Evolutionary conservation across 1,140 invertebrate species (phyloP).

Genomic region (Megathymus violae): DNA sequence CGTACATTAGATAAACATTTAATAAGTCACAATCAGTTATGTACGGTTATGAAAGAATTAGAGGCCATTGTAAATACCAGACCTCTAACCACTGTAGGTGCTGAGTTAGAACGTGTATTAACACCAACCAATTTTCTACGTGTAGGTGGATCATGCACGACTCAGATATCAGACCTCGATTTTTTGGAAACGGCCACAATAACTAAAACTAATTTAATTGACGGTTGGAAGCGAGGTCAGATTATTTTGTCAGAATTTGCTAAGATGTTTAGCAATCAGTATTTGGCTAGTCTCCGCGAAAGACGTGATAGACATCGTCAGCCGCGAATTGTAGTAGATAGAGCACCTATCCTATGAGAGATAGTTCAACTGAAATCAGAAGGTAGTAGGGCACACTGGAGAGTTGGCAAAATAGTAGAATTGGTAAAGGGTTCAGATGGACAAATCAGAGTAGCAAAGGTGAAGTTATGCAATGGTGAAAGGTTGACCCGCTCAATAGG

Average conservation of each 20-base stretch:
- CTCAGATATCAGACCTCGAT: conserved; percentile 19
- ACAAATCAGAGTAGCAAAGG: background rate
- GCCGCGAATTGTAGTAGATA: conserved; percentile 23
- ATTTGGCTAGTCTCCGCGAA: conserved; percentile 26
- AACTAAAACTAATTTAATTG: conserved; percentile 26
- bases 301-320: conserved; percentile 13
- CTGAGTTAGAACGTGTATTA: conserved; percentile 20
- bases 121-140: conserved; percentile 20
- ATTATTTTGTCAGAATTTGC: conserved; percentile 1
- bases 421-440: background rate
- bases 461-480: conserved; percentile 15
- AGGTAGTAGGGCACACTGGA: conserved; percentile 28
- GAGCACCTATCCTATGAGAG: conserved; percentile 18
- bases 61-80: conserved; percentile 27
- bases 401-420: conserved; percentile 32
- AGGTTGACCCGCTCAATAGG: background rate
- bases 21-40: conserved; percentile 27
- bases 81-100: conserved; percentile 20
- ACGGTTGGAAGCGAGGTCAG: conserved; percentile 19
- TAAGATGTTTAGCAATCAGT: conserved; percentile 30
- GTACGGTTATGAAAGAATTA: conserved; percentile 27
- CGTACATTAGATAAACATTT: conserved; percentile 22
- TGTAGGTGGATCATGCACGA: conserved; percentile 10
- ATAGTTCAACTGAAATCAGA: conserved; percentile 27
- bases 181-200: conserved; percentile 25